Percentiles rank a stretch among this genome's conserved stretches.
Conservation (phyloP, 2,113 vertebrate genomes). For the Serilophus lunatus region DNA sequence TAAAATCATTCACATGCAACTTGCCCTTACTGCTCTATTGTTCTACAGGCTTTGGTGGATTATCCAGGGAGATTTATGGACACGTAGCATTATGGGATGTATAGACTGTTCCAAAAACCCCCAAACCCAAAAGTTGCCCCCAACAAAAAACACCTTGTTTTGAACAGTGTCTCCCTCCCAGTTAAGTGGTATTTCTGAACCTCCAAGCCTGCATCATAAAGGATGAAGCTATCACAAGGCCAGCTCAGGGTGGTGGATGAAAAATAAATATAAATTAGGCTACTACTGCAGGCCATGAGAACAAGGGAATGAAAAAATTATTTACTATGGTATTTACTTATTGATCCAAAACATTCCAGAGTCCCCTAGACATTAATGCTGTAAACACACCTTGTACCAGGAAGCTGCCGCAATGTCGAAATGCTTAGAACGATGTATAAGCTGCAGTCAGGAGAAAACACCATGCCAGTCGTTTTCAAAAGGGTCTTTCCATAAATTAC, state of each 20-base stretch:
- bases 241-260: neutral
- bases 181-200: neutral
- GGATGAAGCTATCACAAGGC: neutral
- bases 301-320: neutral
- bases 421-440: neutral
- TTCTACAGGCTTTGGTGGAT: neutral
- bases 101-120: neutral
- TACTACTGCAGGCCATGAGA: neutral
- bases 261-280: neutral
- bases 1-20: neutral
- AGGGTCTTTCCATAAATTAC: conserved; percentile 78
- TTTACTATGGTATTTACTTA: neutral
- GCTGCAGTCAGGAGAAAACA: conserved; percentile 69
- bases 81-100: neutral
- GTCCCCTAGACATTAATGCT: neutral
- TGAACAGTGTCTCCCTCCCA: neutral
- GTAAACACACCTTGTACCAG: neutral
- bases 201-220: neutral
- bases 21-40: neutral
- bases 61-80: neutral
- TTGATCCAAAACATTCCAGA: neutral
- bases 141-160: neutral
- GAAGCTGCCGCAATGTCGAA: neutral
- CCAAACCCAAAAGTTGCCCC: neutral
- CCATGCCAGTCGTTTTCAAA: conserved; percentile 71